Evolutionary conservation across 2,888 invertebrate genomes (phyloP).

Genomic region (Latheticus oryzae): DNA sequence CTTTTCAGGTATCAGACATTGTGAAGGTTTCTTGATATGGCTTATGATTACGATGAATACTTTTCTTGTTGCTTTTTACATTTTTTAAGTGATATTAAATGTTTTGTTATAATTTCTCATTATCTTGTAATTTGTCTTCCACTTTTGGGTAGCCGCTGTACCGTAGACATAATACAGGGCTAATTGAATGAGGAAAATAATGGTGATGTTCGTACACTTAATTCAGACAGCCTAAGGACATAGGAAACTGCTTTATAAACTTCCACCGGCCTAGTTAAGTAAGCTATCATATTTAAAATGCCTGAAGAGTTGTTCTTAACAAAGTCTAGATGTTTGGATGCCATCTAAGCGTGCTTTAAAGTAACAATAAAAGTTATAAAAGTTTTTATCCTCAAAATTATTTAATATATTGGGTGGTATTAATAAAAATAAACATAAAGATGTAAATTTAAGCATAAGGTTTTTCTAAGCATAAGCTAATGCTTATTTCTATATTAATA

Average conservation of each 20-base stretch:
- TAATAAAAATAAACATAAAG: no score
- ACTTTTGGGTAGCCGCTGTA: no score
- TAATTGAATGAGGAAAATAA: conserved; percentile 38
- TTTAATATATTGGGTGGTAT: no score
- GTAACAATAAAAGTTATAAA: background rate
- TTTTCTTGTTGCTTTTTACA: no score
- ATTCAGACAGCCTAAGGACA: conserved; percentile 35
- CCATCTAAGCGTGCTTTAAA: background rate
- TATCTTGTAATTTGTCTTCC: conserved; percentile 25
- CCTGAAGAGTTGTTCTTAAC: conserved; percentile 32
- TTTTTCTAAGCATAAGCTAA: no score
- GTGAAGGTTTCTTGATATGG: no score
- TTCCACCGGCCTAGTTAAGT: conserved; percentile 26
- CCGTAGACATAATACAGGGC: conserved; percentile 19
- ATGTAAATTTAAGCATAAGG: no score
- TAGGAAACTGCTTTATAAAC: conserved; percentile 38
- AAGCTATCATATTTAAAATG: conserved; percentile 37
- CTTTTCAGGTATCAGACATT: conserved; percentile 26
- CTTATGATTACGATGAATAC: no score
- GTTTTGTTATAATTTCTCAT: background rate
- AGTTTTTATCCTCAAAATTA: no score
- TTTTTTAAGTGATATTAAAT: background rate
- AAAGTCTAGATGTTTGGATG: conserved; percentile 12
- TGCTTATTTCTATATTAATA: no score
- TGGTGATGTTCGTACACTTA: conserved; percentile 29